phyloP scores from a whole-genome alignment of 2,888 invertebrate genomes.

The Cerastoderma edule region DNA sequence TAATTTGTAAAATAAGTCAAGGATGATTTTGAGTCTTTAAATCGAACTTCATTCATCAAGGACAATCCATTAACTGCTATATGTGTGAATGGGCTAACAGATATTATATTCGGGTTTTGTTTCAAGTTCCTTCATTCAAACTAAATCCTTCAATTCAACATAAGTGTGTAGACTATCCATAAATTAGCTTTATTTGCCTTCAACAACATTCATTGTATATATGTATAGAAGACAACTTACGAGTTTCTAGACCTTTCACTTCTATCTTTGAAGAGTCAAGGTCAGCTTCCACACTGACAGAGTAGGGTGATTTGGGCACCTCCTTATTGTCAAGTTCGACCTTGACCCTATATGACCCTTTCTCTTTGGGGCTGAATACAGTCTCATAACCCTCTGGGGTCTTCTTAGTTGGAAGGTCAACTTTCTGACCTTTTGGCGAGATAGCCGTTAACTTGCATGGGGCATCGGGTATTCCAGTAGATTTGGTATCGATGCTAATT shows the following conservation, averaged over 20 bases:
- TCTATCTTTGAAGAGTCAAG: constrained; percentile 85
- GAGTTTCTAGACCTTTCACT: constrained; percentile 56
- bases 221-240: constrained; percentile 51
- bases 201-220: background rate
- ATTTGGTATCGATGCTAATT: constrained; percentile 52
- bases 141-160: too few species aligned
- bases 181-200: background rate
- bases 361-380: constrained; percentile 81
- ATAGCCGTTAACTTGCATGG: constrained; percentile 72
- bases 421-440: constrained; percentile 83
- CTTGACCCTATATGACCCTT: constrained; percentile 83
- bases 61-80: too few species aligned
- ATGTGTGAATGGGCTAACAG: too few species aligned
- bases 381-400: constrained; percentile 88
- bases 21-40: too few species aligned
- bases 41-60: too few species aligned
- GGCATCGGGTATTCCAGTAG: constrained; percentile 62
- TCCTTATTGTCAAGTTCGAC: constrained; percentile 81
- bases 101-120: too few species aligned
- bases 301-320: constrained; percentile 81
- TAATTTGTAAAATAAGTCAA: too few species aligned
- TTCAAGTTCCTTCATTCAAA: too few species aligned
- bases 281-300: constrained; percentile 79
- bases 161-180: too few species aligned
- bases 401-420: constrained; percentile 91